Percentiles rank a stretch among this genome's conserved stretches.
Evolutionary conservation across 2,888 invertebrate genomes (phyloP).

Genomic region (Elysia crispata): DNA sequence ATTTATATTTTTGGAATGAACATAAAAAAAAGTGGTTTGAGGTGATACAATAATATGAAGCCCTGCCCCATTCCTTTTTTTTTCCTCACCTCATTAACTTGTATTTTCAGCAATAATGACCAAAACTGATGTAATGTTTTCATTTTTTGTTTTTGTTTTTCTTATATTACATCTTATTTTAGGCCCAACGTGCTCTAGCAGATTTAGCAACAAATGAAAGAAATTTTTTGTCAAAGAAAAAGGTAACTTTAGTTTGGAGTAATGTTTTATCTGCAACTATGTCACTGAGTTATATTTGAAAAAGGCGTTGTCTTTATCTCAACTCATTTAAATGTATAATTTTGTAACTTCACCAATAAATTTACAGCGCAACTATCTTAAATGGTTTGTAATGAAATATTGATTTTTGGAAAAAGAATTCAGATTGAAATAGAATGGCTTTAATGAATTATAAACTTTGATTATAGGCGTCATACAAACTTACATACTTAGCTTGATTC

Average conservation of each 20-base stretch:
- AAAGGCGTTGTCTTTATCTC: too few species aligned
- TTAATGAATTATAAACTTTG: background rate
- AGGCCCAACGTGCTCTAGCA: constrained; percentile 84
- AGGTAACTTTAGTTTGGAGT: constrained; percentile 54
- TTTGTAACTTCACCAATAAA: too few species aligned
- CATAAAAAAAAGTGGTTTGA: too few species aligned
- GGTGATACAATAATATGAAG: background rate
- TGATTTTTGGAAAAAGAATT: too few species aligned
- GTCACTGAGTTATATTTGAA: too few species aligned
- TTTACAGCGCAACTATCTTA: too few species aligned
- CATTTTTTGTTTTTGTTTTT: background rate
- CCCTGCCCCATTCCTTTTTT: background rate
- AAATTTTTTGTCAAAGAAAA: constrained; percentile 66
- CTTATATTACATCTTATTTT: constrained; percentile 54
- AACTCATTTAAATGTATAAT: too few species aligned
- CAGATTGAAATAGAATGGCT: too few species aligned
- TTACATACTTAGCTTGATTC: background rate
- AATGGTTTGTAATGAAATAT: too few species aligned
- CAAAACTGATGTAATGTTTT: background rate
- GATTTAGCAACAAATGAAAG: constrained; percentile 81
- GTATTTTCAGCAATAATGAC: too few species aligned
- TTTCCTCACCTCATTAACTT: background rate
- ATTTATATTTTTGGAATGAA: too few species aligned
- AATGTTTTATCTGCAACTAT: too few species aligned
- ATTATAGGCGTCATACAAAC: background rate